These are phyloP conservation scores for Euborellia annulipes DNA, from an alignment of 1,140 invertebrate species.

Conservation along the genomic window DNA sequence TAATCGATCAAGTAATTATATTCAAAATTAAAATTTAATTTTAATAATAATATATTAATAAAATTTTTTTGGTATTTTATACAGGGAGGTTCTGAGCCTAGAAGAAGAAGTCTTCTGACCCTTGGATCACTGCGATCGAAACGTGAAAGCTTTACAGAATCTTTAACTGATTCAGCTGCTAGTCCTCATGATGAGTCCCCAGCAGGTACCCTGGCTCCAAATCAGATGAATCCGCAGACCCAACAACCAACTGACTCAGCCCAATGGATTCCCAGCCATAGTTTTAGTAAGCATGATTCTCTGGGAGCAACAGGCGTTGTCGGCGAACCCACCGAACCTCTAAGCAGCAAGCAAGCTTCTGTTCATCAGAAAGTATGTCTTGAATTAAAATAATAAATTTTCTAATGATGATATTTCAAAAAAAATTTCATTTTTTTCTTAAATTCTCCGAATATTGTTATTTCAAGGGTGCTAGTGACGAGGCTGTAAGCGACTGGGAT, in stretches of 20 bases:
- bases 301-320: neutral
- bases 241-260: slow-evolving; percentile 1
- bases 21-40: neutral
- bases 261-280: neutral
- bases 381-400: no score
- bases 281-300: slow-evolving; percentile 1
- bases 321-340: neutral
- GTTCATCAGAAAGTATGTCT: neutral
- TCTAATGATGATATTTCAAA: no score
- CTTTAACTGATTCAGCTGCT: neutral
- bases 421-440: no score
- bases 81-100: slow-evolving; percentile 4
- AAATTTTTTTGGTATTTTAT: neutral
- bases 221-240: no score
- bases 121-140: slow-evolving; percentile 15
- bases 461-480: no score
- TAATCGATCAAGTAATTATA: slow-evolving; percentile 15
- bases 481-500: slow-evolving; percentile 8
- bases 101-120: slow-evolving; percentile 15
- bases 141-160: slow-evolving; percentile 15
- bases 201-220: no score
- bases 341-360: neutral
- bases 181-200: no score
- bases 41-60: neutral
- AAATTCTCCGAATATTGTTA: no score